Percentiles rank a stretch among this genome's conserved stretches.
Evolutionary conservation across 1,140 invertebrate genomes (phyloP).

Genomic region (Amphibalanus amphitrite): DNA sequence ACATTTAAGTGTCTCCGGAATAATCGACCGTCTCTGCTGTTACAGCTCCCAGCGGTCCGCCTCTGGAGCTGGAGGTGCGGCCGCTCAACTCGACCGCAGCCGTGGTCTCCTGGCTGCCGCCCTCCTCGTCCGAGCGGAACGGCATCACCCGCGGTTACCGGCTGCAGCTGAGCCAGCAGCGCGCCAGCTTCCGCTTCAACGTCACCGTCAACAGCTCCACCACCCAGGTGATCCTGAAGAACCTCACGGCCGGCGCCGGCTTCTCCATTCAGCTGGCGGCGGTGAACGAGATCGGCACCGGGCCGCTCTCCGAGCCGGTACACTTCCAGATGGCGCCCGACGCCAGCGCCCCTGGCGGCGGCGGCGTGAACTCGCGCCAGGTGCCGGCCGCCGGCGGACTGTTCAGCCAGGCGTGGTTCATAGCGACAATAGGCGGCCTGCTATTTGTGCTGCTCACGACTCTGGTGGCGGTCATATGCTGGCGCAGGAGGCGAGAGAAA

Average conservation of each 20-base stretch:
- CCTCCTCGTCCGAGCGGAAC: background rate
- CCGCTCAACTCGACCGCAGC: background rate
- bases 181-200: background rate
- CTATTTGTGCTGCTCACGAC: too few species aligned
- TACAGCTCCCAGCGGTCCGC: background rate
- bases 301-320: background rate
- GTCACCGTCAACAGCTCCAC: background rate
- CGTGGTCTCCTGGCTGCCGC: background rate
- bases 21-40: too few species aligned
- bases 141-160: background rate
- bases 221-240: constrained; percentile 1
- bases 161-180: background rate
- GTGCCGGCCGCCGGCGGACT: background rate
- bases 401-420: background rate
- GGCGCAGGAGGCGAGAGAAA: too few species aligned
- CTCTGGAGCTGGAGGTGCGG: background rate
- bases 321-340: background rate
- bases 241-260: background rate
- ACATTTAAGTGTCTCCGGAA: too few species aligned
- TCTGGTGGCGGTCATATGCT: too few species aligned
- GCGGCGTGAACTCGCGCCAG: background rate
- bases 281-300: background rate
- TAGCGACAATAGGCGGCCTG: background rate
- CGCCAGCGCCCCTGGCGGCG: background rate
- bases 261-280: background rate